Evolutionary conservation across 2,113 vertebrate genomes (phyloP), one percentile per base, ranked within the genome.

Genomic region (Osmerus mordax): DNA sequence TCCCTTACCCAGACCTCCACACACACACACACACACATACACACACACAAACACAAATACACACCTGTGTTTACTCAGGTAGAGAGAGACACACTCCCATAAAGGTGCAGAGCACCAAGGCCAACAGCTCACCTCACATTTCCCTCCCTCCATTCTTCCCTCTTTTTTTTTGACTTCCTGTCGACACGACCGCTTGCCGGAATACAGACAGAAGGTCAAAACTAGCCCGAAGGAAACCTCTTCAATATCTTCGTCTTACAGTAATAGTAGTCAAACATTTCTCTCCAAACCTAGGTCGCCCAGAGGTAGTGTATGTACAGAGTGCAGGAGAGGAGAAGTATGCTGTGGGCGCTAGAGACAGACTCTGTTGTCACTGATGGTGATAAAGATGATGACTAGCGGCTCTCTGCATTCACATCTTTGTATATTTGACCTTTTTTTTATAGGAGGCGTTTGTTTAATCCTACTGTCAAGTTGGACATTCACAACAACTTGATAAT

Each of bases 21-120:
- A 9, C 53, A 28, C 12, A 0, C 51, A 53, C 23, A 15, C 8
- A n/a, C 36, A 41, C 55, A 61, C 36, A n/a, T n/a, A 56, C 8
- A 61, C 65, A 71, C 59, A 72, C 51, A 32, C 63, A 64, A 63
- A 66, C 67, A 62, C 72, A 59, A 53, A 74, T 67, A 75, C 82
- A 84, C 83, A 87, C 78, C 83, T 84, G 84, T 89, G 82, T 89
- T 90, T 90, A 82, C 86, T 69, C 62, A 89, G 81, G 86, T 79
- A 79, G 76, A 70, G 71, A 73, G 78, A 61, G 53, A 58, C 59
- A 23, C 16, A 28, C 28, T 9, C 65, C 58, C 65, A 71, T 75
- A 55, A 65, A 78, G 69, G 32, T 32, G 47, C 66, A 56, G 68
- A 64, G 29, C 16, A 14, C 70, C 51, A 63, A 69, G 67, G 76